Evolutionary conservation across 1,140 invertebrate genomes (phyloP).

Genomic region (Dysdera silvatica): DNA sequence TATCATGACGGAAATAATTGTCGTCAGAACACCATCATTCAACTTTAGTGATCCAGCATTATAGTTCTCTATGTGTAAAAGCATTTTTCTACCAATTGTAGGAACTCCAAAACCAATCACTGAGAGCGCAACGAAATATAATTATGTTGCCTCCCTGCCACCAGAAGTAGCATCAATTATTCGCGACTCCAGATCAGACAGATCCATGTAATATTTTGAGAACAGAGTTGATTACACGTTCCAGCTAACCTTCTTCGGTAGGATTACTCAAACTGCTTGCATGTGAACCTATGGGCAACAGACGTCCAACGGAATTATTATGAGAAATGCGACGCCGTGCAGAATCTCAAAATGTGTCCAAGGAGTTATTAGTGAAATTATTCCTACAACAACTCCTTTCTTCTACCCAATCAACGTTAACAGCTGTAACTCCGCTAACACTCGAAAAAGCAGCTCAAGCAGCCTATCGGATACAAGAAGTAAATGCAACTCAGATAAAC

Average conservation of each 20-base stretch:
- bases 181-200: background rate
- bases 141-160: background rate
- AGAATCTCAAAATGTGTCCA: background rate
- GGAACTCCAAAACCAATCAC: background rate
- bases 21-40: no score
- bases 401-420: background rate
- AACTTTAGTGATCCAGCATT: no score
- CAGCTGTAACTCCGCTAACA: background rate
- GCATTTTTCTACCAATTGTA: no score
- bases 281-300: background rate
- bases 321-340: background rate
- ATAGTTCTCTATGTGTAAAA: no score
- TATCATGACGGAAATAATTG: no score
- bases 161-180: background rate
- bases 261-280: background rate
- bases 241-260: background rate
- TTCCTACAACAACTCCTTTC: background rate
- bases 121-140: background rate
- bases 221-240: background rate
- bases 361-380: background rate
- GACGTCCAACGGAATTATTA: background rate
- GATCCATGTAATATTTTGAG: background rate
- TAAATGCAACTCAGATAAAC: no score
- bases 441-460: background rate
- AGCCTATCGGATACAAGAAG: background rate